phyloP scores from a whole-genome alignment of 2,113 vertebrate genomes.

The Amphiprion percula region DNA sequence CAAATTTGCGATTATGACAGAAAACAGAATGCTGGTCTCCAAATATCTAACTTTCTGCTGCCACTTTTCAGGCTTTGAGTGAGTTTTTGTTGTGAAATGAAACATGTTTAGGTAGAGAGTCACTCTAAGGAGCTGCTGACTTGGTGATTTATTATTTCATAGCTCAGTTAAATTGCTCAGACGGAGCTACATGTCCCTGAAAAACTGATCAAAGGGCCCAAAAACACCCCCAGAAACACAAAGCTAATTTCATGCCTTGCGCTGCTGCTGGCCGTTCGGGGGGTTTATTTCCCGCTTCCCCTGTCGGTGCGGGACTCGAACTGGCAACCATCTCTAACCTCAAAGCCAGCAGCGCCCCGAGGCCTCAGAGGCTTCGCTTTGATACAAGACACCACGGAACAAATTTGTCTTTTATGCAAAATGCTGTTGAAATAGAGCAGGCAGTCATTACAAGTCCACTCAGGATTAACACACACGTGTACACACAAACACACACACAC shows the following conservation, averaged over 20 bases:
- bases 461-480: neutral
- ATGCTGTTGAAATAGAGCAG: slow-evolving; percentile 50
- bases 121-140: neutral
- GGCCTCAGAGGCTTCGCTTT: slow-evolving; percentile 48
- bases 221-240: slow-evolving; percentile 51
- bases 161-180: slow-evolving; percentile 2
- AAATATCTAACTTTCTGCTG: no score
- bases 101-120: neutral
- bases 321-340: slow-evolving; percentile 53
- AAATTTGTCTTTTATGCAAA: slow-evolving; percentile 47
- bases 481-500: slow-evolving; percentile 2
- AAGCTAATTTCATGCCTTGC: slow-evolving; percentile 36
- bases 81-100: neutral
- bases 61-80: neutral
- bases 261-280: slow-evolving; percentile 14
- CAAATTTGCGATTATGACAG: no score
- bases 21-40: no score
- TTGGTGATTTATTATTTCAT: slow-evolving; percentile 8
- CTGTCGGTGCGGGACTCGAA: slow-evolving; percentile 29
- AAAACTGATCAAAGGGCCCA: slow-evolving; percentile 54
- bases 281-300: slow-evolving; percentile 23
- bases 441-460: slow-evolving; percentile 52
- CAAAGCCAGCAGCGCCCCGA: slow-evolving; percentile 47
- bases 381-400: slow-evolving; percentile 41
- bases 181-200: slow-evolving; percentile 19